Evolutionary conservation across 2,113 vertebrate genomes (phyloP).

Genomic region (Daboia siamensis): DNA sequence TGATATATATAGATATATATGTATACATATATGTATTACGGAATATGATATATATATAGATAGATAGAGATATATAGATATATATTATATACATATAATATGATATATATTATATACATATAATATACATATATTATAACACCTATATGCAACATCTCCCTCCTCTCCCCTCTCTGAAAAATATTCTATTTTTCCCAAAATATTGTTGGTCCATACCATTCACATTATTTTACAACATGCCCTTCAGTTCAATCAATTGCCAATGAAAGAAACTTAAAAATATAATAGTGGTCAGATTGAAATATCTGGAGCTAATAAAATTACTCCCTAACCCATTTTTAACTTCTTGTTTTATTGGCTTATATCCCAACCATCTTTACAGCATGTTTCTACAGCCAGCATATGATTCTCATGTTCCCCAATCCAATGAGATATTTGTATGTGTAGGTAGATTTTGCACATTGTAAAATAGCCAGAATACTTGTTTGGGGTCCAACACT

Average conservation of each 20-base stretch:
- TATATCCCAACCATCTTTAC: not conserved
- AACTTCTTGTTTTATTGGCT: not conserved
- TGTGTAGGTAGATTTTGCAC: not conserved
- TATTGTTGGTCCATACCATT: not conserved
- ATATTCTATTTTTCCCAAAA: not conserved
- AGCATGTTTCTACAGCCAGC: not conserved
- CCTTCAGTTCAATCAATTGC: not conserved
- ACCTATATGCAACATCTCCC: too few species aligned
- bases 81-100: too few species aligned
- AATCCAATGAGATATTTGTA: not conserved
- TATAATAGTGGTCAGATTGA: not conserved
- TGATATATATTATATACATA: too few species aligned
- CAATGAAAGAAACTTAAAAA: not conserved
- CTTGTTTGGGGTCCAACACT: not conserved
- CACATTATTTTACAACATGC: not conserved
- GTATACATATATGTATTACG: too few species aligned
- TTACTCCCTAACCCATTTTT: not conserved
- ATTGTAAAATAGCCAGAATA: not conserved
- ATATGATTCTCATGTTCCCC: not conserved
- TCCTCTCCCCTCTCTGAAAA: not conserved
- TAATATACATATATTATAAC: too few species aligned
- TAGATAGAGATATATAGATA: too few species aligned
- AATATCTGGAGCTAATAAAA: not conserved
- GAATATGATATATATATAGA: too few species aligned
- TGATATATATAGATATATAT: too few species aligned